Evolutionary conservation across 2,113 vertebrate species (phyloP).

Genomic region (Pseudopodoces humilis): DNA sequence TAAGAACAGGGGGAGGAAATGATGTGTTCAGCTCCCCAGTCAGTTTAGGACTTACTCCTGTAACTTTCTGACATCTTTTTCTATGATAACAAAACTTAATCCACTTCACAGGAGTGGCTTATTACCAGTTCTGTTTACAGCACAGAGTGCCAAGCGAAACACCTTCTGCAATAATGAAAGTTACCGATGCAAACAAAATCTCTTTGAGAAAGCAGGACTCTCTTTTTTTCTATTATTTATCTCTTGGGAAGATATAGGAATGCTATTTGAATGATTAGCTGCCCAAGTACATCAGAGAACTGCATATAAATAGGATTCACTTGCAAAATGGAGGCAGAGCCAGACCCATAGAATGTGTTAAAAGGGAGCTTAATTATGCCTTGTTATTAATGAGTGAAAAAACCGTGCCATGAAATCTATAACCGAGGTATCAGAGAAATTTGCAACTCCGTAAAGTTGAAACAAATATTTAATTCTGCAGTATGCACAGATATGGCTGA

Average conservation of each 20-base stretch:
- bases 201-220: not conserved
- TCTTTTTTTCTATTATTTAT: not conserved
- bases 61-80: not conserved
- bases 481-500: not conserved
- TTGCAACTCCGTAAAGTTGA: slow-evolving; percentile 42
- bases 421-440: slow-evolving; percentile 51
- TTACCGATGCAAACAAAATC: not conserved
- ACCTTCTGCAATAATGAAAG: not conserved
- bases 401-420: slow-evolving; percentile 49
- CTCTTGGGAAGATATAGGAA: slow-evolving; percentile 13
- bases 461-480: slow-evolving; percentile 59
- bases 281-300: slow-evolving; percentile 48
- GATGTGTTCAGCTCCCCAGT: not conserved
- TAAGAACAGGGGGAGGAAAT: not conserved
- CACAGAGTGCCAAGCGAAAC: not conserved
- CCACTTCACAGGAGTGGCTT: not conserved
- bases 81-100: not conserved
- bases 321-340: slow-evolving; percentile 26
- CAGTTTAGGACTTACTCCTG: not conserved
- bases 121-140: not conserved
- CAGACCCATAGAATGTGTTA: not conserved
- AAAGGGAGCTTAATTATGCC: slow-evolving; percentile 11
- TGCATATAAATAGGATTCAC: slow-evolving; percentile 40
- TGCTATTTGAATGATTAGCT: slow-evolving; percentile 56
- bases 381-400: slow-evolving; percentile 42